Base-by-base conservation (phyloP, 2,113 vertebrate species). In the Mastomys natalensis region DNA sequence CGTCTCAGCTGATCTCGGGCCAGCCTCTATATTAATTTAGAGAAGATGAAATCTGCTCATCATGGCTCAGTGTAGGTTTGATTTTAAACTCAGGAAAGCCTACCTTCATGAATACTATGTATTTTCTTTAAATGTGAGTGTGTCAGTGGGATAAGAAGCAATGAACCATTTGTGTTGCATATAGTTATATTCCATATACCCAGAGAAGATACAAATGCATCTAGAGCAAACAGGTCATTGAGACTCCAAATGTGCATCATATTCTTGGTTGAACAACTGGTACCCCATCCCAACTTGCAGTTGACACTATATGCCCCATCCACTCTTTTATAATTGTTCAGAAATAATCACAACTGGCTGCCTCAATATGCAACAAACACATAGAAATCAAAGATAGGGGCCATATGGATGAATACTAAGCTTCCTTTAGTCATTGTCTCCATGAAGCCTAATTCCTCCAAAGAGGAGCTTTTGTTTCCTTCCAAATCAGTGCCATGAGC, bases 1-100 rank as follows among this genome's bases (percentile, higher is more conserved):
- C 87, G 86, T 43, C 62, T 97, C 96, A 97, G 93, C 92, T 90
- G 76, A 87, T 76, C 51, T 96, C 87, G 95, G 64, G 87, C 73
- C 93, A 89, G 91, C 84, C 68, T 96, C 96, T 93, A 19, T 81
- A 86, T 84, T n/a, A 76, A 87, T 89, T 98, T 95, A 94, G 37
- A 93, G 93, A 85, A 97, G 78, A 94, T 2, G 84, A 97, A 96
- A 96, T 92, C 86, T 94, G 48, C 0, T 95, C 91, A 58, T 70
- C 86, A 58, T 91, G 53, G 24, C 70, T 93, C 82, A 92, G 31
- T 37, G 78, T 24, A 94, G 97, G 97, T 95, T 96, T 94, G 70
- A 92, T 64, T 97, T 97, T 97, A 87, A 96, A 96, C 89, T 97
- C 0, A 1, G 89, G 89, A 68, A 97, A 88, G 43, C 34, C 90